Base-by-base conservation (phyloP, 2,797 vertebrate species). In the Sphaeramia orbicularis region DNA sequence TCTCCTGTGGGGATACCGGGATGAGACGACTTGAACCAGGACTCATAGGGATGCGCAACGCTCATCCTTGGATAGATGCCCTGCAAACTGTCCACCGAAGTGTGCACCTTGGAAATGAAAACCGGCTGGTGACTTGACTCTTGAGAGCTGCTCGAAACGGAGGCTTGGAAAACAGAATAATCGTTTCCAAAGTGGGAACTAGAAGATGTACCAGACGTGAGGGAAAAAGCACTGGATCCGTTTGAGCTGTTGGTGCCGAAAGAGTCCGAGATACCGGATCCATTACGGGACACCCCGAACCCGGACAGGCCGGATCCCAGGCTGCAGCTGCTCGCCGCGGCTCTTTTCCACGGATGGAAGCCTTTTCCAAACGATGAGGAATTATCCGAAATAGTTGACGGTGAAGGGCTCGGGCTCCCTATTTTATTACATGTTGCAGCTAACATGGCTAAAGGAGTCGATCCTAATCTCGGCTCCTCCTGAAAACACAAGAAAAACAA, bases 381-480 rank as follows among this genome's bases (percentile, higher is more conserved):
- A 86, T 94, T 96, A 95, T 99, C 97, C 92, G 97, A 96, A 81
- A 98, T 94, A 36, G 96, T 83, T 13, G 97, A 98, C 32, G 96
- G 96, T 72, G 97, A 99, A 73, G 97, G 96, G 93, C 96, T 97
- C 89, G 97, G 95, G 86, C 96, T 98, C 92, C 97, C 97, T 89
- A 99, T 99, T 94, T 99, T 99, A 90, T 98, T 99, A 80, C 97
- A 99, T 92, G 97, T 99, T 84, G 97, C 97, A 78, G 97, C 97
- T 71, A 99, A 94, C 97, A 99, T 99, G 95, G 97, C 97, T 96
- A 99, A 95, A 90, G 97, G 97, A 94, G 97, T 99, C 82, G 97
- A 98, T 95, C 96, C 97, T 91, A 98, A 94, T 90, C 97, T 94
- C 93, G 97, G 96, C 96, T 99, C 97, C 96, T 99, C 97, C 97